These are phyloP conservation scores for Phyllostomus discolor DNA, from an alignment of 2,113 vertebrate genomes.

Conservation along the genomic window DNA sequence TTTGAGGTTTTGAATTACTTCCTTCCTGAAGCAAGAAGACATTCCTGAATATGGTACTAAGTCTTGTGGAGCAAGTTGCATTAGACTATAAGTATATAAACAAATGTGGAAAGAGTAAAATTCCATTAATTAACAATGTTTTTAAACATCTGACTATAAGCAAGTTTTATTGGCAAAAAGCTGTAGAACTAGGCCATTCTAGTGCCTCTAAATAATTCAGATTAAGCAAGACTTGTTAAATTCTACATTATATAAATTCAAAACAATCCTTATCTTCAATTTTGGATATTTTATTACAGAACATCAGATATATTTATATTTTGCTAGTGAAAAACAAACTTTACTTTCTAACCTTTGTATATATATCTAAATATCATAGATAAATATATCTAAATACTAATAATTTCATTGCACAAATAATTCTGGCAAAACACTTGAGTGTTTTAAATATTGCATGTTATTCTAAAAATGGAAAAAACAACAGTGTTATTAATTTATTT, in stretches of 20 bases:
- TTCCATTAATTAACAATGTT: background rate
- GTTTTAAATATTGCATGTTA: background rate
- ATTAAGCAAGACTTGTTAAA: background rate
- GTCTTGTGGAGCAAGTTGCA: background rate
- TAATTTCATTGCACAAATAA: background rate
- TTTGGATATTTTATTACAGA: background rate
- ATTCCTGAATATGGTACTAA: background rate
- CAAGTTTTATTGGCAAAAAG: background rate
- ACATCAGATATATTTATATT: background rate
- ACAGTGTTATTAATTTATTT: background rate
- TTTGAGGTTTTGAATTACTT: background rate
- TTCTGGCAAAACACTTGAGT: background rate
- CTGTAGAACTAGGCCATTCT: background rate
- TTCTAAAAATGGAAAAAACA: background rate
- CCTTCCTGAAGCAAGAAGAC: background rate
- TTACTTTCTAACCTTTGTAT: background rate
- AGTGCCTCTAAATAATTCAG: background rate
- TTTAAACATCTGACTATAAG: background rate
- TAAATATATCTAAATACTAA: background rate
- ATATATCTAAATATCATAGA: background rate
- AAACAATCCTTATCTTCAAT: background rate
- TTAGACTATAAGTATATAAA: background rate
- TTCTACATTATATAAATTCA: background rate
- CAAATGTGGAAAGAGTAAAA: background rate
- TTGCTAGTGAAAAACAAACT: background rate